Evolutionary conservation across 2,888 invertebrate genomes (phyloP), one percentile per base, ranked within the genome.

Genomic region (Altica lythri): DNA sequence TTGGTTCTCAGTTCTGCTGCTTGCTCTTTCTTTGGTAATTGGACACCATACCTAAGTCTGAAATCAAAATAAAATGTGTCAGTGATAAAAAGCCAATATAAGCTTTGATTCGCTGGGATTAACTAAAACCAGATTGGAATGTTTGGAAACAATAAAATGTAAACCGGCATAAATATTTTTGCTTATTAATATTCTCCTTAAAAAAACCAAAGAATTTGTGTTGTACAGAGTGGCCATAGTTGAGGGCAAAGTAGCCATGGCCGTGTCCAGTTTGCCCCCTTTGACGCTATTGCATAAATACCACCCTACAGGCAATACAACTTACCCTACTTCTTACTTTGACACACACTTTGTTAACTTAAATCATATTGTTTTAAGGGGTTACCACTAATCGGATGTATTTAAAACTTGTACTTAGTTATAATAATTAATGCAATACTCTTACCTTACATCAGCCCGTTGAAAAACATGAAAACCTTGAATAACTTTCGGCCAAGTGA

Each of bases 21-120:
- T 43, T 25, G 29, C 43, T 29, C 27, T 27, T 43, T 5, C 27
- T 43, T 27, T 43, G 27, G 27, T 43, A 25, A 27, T 27, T 43
- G 12, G 27, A 43, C 22, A 43, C 43, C 27, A 29, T 45, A 34
- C 2, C 12, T 34, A 8, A 4, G 9, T 34, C 12, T 34, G 10
- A 38, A 38, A 38, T 38, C 14, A 17, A 38, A 38, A 38, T 38
- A 2, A 16, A 38, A 17, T 38, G n/a, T 38, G 17, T 37, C 13
- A 5, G 6, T 37, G 37, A 4, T 13, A 37, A 38, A 38, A 38
- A 38, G 38, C 14, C 10, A 38, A 17, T 19, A 38, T 4, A 38
- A 38, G 22, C 22, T 38, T 3, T 16, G 18, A 19, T 19, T 38
- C 5, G 19, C 9, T 17, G 13, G 13, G 13, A 14, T 43, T 13